Evolutionary conservation across 2,888 invertebrate genomes (phyloP), one percentile per base, ranked within the genome.

Genomic region (Agrilus mali): DNA sequence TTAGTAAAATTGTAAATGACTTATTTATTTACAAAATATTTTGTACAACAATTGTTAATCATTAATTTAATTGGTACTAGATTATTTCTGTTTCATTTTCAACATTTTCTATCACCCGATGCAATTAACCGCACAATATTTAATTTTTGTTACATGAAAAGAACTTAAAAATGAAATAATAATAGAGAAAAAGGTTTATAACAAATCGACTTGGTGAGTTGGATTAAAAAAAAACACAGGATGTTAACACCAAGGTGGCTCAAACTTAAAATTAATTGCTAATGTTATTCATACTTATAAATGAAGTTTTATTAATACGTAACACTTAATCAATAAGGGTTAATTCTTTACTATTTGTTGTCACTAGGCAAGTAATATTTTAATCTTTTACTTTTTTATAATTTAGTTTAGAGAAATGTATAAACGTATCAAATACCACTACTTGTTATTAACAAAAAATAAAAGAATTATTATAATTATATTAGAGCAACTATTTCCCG

Each of bases 221-320:
- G 8, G 27, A 2, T 27, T 27, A 27, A 27, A 27, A 27, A 16
- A 36, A 36, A 36, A 20, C 22, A 36, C 12, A 20, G 17, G 15
- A 36, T 36, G 22, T 20, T 5, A 42, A 40, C 48, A 48, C 46
- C 48, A 48, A 48, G 48, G 32, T 44, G 48, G 46, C 48, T 48
- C 46, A 48, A 48, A 44, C 38, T 40, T 48, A 47, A 40, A 45
- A 42, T 40, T 47, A 47, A 44, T 42, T 17, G 27, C 27, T 27
- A 27, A 27, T 27, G 27, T 27, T 27, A 27, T 27, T 39, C 39
- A 31, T 46, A 33, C 40, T 46, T 34, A 43, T 43, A 46, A 42
- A 36, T 41, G 36, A 42, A 38, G 40, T 46, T 37, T 46, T 46
- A 42, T 20, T 37, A 34, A 40, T 46, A 39, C 37, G 38, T 42